Base-by-base conservation (phyloP, 2,888 invertebrate genomes). In the Synergus gifuensis region DNA sequence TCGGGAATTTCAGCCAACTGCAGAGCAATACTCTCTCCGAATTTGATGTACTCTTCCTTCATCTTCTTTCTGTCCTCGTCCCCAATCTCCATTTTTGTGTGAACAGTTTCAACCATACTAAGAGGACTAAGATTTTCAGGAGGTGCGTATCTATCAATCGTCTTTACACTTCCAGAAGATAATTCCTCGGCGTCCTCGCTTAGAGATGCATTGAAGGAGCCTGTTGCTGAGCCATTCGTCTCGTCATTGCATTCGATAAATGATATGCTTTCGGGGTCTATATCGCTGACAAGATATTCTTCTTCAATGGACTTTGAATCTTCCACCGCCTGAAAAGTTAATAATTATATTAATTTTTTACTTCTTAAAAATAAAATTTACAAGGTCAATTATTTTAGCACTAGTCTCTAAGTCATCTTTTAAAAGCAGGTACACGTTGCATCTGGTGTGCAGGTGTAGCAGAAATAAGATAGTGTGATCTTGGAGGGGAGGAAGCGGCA, bases 231-330 rank as follows among this genome's bases (percentile, higher is more conserved):
- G n/a, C 86, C 87, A 76, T 89, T 89, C 54, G 88, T 88, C 42
- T 87, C 88, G 54, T 88, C 88, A 78, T 87, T 88, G 66, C 82
- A 86, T 54, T 87, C 87, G 54, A 86, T 83, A 64, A 88, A 89
- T 8, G 88, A 84, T 77, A 89, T 88, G 36, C 73, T 54, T 16
- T 49, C 73, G 0, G 89, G 89, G 81, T 89, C 89, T 77, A 89
- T 89, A 79, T 89, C 84, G 42, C 89, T 89, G 54, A 89, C 89
- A 49, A 89, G 86, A 81, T 89, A 89, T 64, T 89, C 89, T 80
- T 88, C 88, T 76, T 89, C 88, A 7, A 86, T 80, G 7, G 73
- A 73, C 62, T 88, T 86, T 8, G 84, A 78, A 60, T 83, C 81
- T 54, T 88, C 86, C 67, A 82, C 76, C 79, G 86, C 85, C 87